Base-by-base conservation (phyloP, 1,140 invertebrate genomes). In the Samia ricini region DNA sequence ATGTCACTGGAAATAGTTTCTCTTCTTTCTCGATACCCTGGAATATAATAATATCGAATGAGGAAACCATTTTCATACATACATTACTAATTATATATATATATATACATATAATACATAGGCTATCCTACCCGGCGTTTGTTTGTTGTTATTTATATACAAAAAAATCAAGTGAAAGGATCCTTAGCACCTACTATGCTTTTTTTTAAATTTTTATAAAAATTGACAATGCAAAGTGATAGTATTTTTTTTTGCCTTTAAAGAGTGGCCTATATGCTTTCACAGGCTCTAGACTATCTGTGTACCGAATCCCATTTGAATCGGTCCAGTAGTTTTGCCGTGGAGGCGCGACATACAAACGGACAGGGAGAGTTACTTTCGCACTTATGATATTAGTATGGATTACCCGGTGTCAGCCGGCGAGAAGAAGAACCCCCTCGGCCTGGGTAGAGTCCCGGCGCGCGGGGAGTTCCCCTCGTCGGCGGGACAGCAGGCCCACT, bases 381-480 rank as follows among this genome's bases (percentile, higher is more conserved):
- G n/a, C n/a, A n/a, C n/a, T n/a, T n/a, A n/a, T n/a, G n/a, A n/a
- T n/a, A n/a, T n/a, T n/a, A n/a, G n/a, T n/a, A n/a, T n/a, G n/a
- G n/a, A n/a, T 72, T 58, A 85, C 85, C 79, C 83, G 49, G 81
- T 84, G 58, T 87, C 85, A 0, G 61, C 76, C 1, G 85, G 85
- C 18, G 85, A 88, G 74, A 87, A 88, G 81, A 87, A 88, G 76
- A 77, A 88, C 2, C 83, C 85, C 2, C 80, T 61, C 1, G 80
- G 79, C 20, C 71, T 73, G 54, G 51, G 18, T 12, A 60, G 15
- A 24, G 56, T 56, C 36, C 29, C 23, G 52, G 64, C 18, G 24
- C 8, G 54, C 7, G 65, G 61, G 0, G 80, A 66, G 0, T 60
- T 61, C 12, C 66, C 15, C n/a, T 66, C 63, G 3, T 36, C 61